phyloP scores from a whole-genome alignment of 2,888 invertebrate species.

The Apodemia duryi region DNA sequence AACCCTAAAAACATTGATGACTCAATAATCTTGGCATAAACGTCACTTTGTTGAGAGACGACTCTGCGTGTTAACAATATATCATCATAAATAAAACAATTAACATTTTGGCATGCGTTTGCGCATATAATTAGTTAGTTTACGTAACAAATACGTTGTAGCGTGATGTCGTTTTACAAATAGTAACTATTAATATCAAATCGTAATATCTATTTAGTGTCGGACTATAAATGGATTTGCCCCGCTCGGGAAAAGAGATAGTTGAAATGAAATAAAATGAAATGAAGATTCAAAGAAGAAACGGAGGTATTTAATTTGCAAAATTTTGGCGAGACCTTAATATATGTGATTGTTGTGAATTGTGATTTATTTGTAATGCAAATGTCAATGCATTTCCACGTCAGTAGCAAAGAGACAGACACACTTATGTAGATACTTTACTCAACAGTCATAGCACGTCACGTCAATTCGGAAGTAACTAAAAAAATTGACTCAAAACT shows the following conservation, averaged over 20 bases:
- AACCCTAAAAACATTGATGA: neutral
- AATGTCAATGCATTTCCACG: too few species aligned
- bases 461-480: too few species aligned
- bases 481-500: too few species aligned
- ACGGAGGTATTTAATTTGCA: too few species aligned
- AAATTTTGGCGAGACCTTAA: too few species aligned
- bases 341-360: too few species aligned
- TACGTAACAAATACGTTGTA: conserved; percentile 15
- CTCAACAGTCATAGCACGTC: too few species aligned
- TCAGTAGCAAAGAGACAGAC: too few species aligned
- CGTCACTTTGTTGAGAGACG: neutral
- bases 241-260: neutral
- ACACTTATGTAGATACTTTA: too few species aligned
- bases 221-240: neutral
- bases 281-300: too few species aligned
- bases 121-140: conserved; percentile 19
- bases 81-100: conserved; percentile 21
- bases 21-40: conserved; percentile 4
- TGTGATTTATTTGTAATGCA: too few species aligned
- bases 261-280: too few species aligned
- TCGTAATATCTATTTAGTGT: neutral
- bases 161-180: conserved; percentile 7
- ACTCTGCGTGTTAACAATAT: conserved; percentile 11
- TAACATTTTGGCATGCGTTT: conserved; percentile 19
- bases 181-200: conserved; percentile 1